Base-by-base conservation (phyloP, 2,113 vertebrate genomes). In the Pteropus alecto region DNA sequence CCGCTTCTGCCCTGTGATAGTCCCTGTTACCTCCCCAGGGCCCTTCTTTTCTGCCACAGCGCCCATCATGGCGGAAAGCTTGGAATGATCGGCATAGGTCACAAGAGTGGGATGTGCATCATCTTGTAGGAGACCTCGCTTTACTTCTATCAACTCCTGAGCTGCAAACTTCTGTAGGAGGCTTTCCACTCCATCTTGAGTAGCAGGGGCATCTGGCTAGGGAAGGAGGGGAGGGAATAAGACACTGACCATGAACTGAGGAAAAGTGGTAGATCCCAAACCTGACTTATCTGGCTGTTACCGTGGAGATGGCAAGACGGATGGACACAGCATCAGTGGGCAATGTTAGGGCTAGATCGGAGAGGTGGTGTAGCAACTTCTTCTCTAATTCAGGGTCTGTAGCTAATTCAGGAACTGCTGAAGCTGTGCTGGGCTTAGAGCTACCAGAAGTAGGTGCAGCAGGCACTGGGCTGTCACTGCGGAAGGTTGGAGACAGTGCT, bases 81-180 rank as follows among this genome's bases (percentile, higher is more conserved):
- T 99, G 63, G 99, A 99, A 97, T 99, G 99, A 97, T 99, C 99
- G 56, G 99, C 99, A 6, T 99, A 98, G 28, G 99, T 98, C 41
- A 99, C 99, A 11, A 99, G 91, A 7, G 99, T 99, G 73, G 99
- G 98, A 33, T 98, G 97, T 1, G 98, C 97, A 2, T 98, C 98
- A 26, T 98, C 98, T 83, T 68, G 98, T 70, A 97, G 97, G n/a
- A 93, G 99, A 74, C 98, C 99, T 98, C 76, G 98, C 95, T 98
- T 97, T 46, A 99, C 99, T 92, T 99, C 99, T 2, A 99, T 99
- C 87, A 99, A 98, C 95, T 99, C 99, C 97, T 99, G 99, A 84
- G 99, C 99, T 0, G 99, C 99, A 97, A 99, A 99, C 77, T 99
- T 99, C 60, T 99, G 99, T 79, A 99, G 98, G 41, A 99, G 98